A percentile compares a stretch with the other conserved stretches of the same genome.
These are phyloP conservation scores for Gallinago solitaria DNA, from an alignment of 2,797 vertebrate genomes.

Conservation along the genomic window DNA sequence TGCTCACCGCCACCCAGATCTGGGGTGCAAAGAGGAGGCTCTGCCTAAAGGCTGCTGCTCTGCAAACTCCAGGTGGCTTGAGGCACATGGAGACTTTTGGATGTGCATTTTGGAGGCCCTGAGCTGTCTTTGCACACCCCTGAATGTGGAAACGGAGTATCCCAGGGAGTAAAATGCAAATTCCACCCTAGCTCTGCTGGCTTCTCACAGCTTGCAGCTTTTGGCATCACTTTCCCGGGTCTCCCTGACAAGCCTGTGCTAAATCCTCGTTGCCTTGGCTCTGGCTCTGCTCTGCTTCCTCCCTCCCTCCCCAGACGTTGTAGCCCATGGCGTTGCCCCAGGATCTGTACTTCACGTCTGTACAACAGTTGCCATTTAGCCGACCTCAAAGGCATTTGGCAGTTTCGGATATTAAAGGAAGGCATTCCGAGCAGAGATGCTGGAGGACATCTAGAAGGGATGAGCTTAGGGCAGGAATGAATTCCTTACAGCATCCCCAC, in stretches of 20 bases:
- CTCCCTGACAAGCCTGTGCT: neutral
- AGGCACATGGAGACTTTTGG: neutral
- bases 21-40: neutral
- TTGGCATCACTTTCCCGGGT: neutral
- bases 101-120: neutral
- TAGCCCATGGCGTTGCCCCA: neutral
- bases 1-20: neutral
- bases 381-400: neutral
- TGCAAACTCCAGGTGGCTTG: neutral
- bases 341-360: neutral
- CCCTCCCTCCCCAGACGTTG: accelerated
- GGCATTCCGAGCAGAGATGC: neutral
- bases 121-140: neutral
- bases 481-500: neutral
- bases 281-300: neutral
- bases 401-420: neutral
- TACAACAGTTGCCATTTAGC: neutral
- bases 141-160: neutral
- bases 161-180: neutral
- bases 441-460: neutral
- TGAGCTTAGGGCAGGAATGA: neutral
- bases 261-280: neutral
- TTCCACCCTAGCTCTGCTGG: accelerated
- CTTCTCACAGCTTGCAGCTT: neutral
- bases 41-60: neutral